phyloP scores from a whole-genome alignment of 1,140 invertebrate species.

The Euura saliciscinereae region DNA sequence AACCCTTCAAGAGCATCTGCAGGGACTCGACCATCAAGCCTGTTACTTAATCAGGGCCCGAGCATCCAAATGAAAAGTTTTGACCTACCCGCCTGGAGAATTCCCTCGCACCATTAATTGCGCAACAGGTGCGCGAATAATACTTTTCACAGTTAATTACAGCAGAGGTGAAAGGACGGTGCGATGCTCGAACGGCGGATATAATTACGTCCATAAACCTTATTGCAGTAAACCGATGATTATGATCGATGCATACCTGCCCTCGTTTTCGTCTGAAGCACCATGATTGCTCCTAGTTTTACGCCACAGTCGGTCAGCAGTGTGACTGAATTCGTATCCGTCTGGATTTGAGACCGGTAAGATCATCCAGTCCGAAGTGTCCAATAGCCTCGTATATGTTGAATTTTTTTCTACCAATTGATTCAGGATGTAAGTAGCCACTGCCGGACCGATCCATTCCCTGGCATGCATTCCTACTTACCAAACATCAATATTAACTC shows the following conservation, averaged over 20 bases:
- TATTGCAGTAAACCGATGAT: background rate
- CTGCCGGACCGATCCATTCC: constrained; percentile 91
- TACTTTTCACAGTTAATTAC: too few species aligned
- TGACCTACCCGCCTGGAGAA: too few species aligned
- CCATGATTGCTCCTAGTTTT: constrained; percentile 73
- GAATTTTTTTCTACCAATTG: constrained; percentile 78
- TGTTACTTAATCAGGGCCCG: too few species aligned
- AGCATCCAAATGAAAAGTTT: too few species aligned
- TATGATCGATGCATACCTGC: constrained; percentile 31
- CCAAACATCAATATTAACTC: too few species aligned
- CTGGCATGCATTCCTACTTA: constrained; percentile 82
- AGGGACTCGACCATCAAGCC: too few species aligned
- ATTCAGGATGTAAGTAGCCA: constrained; percentile 82
- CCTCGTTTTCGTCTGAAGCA: constrained; percentile 41
- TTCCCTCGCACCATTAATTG: too few species aligned
- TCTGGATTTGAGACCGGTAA: constrained; percentile 85
- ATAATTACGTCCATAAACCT: too few species aligned
- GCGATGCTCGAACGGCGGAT: too few species aligned
- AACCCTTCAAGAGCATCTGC: too few species aligned
- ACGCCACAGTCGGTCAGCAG: constrained; percentile 78
- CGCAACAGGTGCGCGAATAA: too few species aligned
- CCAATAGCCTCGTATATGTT: constrained; percentile 70
- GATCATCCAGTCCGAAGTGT: constrained; percentile 83
- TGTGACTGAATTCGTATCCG: constrained; percentile 85
- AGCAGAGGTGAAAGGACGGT: too few species aligned